These are phyloP conservation scores for Triplophysa rosa DNA, from an alignment of 2,113 vertebrate species.

Conservation along the genomic window DNA sequence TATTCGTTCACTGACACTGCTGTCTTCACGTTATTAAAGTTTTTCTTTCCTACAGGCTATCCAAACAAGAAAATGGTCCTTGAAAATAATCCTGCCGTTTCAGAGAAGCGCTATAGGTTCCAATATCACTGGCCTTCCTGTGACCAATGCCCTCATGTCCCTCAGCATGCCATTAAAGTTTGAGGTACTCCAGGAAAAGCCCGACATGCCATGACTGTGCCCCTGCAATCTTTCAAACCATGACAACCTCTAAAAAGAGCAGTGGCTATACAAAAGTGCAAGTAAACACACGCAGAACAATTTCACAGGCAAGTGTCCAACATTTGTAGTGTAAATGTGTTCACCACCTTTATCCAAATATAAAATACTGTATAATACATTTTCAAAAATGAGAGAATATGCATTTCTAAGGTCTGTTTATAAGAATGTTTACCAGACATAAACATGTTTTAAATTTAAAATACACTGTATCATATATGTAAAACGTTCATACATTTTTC, in stretches of 20 bases:
- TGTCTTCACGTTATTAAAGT: too few relatives aligned
- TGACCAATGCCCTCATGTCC: constrained; percentile 36
- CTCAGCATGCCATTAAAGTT: constrained; percentile 12
- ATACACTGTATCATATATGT: too few relatives aligned
- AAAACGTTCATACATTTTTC: too few relatives aligned
- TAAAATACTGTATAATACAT: background rate
- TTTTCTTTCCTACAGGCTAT: background rate
- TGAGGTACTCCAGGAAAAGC: constrained; percentile 2
- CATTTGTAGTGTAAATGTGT: constrained; percentile 43
- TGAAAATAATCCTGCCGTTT: background rate
- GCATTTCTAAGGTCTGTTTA: background rate
- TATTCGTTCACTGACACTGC: too few relatives aligned
- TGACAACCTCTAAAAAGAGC: constrained; percentile 35
- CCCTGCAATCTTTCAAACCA: constrained; percentile 36
- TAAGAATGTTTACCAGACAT: too few relatives aligned
- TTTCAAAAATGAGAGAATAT: background rate
- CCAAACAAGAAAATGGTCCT: background rate
- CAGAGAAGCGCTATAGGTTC: background rate
- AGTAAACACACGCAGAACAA: constrained; percentile 34
- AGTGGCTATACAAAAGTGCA: constrained; percentile 7
- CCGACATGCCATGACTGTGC: constrained; percentile 22
- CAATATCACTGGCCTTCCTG: constrained; percentile 26
- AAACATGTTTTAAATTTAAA: too few relatives aligned
- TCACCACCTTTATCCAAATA: constrained; percentile 69
- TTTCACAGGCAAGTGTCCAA: constrained; percentile 14